Percentiles rank a stretch among this genome's conserved stretches.
Conservation (phyloP, 2,113 vertebrate species). For the Amphilophus citrinellus region DNA sequence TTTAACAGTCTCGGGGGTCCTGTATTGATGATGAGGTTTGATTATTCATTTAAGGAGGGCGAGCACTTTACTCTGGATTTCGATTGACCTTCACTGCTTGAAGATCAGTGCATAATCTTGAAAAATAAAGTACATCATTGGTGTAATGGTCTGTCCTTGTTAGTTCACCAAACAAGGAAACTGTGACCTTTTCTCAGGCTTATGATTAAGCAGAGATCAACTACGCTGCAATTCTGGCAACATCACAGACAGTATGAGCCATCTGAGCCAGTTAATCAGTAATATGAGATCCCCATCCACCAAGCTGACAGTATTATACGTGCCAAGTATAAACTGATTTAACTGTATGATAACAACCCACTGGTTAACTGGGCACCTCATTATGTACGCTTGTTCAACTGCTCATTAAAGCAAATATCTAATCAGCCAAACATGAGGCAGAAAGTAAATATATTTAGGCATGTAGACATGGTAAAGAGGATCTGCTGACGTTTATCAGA, state of each 20-base stretch:
- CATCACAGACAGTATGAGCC: not conserved
- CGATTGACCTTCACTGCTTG: conserved; percentile 10
- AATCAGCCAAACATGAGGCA: not conserved
- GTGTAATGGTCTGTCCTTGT: not conserved
- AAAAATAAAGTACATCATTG: not conserved
- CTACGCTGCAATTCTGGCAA: not conserved
- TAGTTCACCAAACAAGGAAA: conserved; percentile 10
- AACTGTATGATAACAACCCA: not conserved
- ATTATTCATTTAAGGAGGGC: conserved; percentile 15
- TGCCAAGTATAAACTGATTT: not conserved
- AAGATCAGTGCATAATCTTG: conserved; percentile 8
- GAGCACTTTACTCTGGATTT: not conserved
- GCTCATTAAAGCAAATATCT: conserved; percentile 1
- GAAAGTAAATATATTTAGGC: not conserved
- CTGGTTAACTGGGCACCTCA: not conserved
- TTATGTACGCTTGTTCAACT: not conserved
- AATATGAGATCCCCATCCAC: not conserved
- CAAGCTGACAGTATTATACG: not conserved
- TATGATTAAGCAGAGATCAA: not conserved
- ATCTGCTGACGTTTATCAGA: not conserved
- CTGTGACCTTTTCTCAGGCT: conserved; percentile 7
- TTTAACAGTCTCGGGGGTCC: not conserved
- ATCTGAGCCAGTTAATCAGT: not conserved
- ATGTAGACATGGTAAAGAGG: not conserved
- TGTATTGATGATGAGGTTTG: not conserved